These are phyloP conservation scores for Brachypteracias leptosomus DNA, from an alignment of 2,113 vertebrate genomes.

Conservation along the genomic window DNA sequence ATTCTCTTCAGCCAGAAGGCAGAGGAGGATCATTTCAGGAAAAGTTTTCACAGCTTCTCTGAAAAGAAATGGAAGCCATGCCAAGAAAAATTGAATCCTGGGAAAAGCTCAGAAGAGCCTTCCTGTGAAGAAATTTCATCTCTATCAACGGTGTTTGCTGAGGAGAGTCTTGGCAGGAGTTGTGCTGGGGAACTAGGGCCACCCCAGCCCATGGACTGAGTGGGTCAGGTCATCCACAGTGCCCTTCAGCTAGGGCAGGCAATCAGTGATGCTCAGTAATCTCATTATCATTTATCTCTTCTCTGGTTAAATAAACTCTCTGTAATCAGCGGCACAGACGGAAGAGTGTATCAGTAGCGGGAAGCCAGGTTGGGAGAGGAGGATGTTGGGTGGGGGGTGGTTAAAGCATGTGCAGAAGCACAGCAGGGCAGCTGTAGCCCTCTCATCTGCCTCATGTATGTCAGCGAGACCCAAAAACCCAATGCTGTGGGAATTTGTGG, in stretches of 20 bases:
- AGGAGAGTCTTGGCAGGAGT: not conserved
- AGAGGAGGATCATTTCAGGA: slow-evolving; percentile 32
- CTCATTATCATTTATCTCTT: not conserved
- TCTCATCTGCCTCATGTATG: fast-evolving
- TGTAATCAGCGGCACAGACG: not conserved
- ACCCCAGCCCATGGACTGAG: fast-evolving
- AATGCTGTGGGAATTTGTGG: fast-evolving
- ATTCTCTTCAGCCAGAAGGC: slow-evolving; percentile 64
- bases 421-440: not conserved
- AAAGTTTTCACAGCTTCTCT: slow-evolving; percentile 44
- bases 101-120: not conserved
- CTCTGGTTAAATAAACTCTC: not conserved
- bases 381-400: not conserved
- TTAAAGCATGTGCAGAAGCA: not conserved
- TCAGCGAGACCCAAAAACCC: not conserved
- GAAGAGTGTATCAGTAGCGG: not conserved
- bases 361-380: not conserved
- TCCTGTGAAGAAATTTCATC: not conserved
- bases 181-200: fast-evolving
- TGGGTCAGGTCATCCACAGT: not conserved
- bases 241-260: not conserved
- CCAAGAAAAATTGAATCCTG: slow-evolving; percentile 15
- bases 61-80: not conserved
- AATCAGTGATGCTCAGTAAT: not conserved
- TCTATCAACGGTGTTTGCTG: not conserved